Evolutionary conservation across 2,113 vertebrate species (phyloP).

Genomic region (Gymnobelideus leadbeateri): DNA sequence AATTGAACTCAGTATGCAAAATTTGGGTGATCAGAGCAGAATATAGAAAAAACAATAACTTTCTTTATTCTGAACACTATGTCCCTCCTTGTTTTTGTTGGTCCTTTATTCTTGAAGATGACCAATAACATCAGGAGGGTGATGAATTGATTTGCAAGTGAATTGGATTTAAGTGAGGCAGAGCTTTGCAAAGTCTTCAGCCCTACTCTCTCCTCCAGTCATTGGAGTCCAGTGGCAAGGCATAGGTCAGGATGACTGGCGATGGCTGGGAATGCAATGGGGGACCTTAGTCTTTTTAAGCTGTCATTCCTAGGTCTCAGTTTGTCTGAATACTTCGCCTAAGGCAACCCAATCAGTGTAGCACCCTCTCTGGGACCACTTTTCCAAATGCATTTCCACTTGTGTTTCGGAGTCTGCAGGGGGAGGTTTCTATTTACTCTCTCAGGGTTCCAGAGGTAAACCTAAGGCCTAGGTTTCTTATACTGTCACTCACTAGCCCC

Average conservation of each 20-base stretch:
- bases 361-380: background rate
- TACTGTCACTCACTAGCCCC: background rate
- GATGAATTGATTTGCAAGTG: background rate
- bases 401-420: background rate
- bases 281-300: background rate
- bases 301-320: background rate
- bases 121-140: background rate
- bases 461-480: background rate
- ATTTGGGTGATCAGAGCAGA: background rate
- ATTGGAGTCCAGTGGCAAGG: background rate
- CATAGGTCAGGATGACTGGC: background rate
- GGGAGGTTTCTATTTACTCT: background rate
- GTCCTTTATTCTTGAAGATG: background rate
- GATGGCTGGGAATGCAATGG: background rate
- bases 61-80: background rate
- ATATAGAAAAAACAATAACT: background rate
- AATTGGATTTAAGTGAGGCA: background rate
- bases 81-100: background rate
- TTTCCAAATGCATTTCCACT: background rate
- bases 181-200: background rate
- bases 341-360: background rate
- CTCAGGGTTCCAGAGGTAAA: background rate
- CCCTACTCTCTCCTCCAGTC: background rate
- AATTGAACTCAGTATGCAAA: background rate
- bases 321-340: background rate